Evolutionary conservation across 2,888 invertebrate species (phyloP), one percentile per base, ranked within the genome.

Genomic region (Chouioia cunea): DNA sequence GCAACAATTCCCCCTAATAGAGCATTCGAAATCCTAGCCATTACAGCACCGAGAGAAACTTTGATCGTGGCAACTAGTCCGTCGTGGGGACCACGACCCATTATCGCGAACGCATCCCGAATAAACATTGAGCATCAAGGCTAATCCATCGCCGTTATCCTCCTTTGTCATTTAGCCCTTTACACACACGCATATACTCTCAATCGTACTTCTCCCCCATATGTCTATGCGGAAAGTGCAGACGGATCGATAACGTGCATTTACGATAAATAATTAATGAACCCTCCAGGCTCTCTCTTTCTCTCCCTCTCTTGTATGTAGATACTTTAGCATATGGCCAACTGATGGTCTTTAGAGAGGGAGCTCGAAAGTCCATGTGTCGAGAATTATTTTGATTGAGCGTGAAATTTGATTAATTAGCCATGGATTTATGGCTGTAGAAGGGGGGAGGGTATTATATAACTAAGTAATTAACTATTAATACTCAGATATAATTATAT

Each of bases 251-350:
- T 84, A 82, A 79, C 81, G 54, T 53, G 78, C 81, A 83, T 83
- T n/a, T 82, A 82, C 81, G 79, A 81, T 83, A 81, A 84, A 83
- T 84, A 83, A 83, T 83, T 82, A 83, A 82, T 81, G 77, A 74
- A 69, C 74, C 69, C 59, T 36, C 10, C 36, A 36, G 36, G 36
- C 36, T 36, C 36, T 36, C 6, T 27, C 27, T 27, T 6, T 27
- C 27, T 27, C 27, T 4, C 27, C 2, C 27, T 4, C 36, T 36
- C 36, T 1, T 6, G 12, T 36, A 36, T 6, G 12, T 36, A 36
- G 10, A 3, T 36, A 36, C 36, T 36, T 36, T 36, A 12, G 36
- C 6, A 12, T 3, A 36, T 10, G 12, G 36, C 36, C 36, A 36
- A n/a, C n/a, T 20, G 47, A 4, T 52, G 20, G 59, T 48, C 44